Evolutionary conservation across 2,888 invertebrate genomes (phyloP).

Genomic region (Silvanus unidentatus): DNA sequence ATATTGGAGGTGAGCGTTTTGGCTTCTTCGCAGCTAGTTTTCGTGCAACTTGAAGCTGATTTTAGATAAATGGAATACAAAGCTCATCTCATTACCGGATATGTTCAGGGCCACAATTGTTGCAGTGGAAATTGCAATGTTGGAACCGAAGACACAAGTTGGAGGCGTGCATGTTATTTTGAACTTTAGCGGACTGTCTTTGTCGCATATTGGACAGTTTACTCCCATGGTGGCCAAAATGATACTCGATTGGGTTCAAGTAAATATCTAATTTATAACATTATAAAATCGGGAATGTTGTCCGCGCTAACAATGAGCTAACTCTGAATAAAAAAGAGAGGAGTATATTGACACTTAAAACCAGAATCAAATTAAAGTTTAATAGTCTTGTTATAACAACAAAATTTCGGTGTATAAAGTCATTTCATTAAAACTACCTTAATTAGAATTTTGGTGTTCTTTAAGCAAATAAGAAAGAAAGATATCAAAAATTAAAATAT

Average conservation of each 20-base stretch:
- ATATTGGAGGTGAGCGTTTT: constrained; percentile 60
- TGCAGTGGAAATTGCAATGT: constrained; percentile 66
- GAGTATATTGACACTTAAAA: too few species aligned
- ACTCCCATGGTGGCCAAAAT: constrained; percentile 71
- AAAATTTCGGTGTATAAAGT: too few species aligned
- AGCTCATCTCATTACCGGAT: constrained; percentile 58
- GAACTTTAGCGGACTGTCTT: constrained; percentile 68
- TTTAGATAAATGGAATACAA: constrained; percentile 69
- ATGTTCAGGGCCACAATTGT: constrained; percentile 67
- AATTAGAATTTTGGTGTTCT: too few species aligned
- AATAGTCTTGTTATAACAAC: not conserved
- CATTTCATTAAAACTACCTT: too few species aligned
- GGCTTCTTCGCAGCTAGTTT: not conserved
- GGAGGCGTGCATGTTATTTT: constrained; percentile 67
- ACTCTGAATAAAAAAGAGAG: too few species aligned
- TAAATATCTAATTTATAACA: constrained; percentile 27
- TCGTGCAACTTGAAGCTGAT: constrained; percentile 1
- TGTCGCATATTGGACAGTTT: constrained; percentile 68
- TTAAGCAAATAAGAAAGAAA: too few species aligned
- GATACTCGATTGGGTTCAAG: constrained; percentile 67
- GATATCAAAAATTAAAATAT: too few species aligned
- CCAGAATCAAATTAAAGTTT: not conserved
- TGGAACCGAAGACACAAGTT: constrained; percentile 74
- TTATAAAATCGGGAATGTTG: not conserved
- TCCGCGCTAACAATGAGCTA: not conserved